Evolutionary conservation across 2,888 invertebrate genomes (phyloP).

Genomic region (Yponomeuta malinellus): DNA sequence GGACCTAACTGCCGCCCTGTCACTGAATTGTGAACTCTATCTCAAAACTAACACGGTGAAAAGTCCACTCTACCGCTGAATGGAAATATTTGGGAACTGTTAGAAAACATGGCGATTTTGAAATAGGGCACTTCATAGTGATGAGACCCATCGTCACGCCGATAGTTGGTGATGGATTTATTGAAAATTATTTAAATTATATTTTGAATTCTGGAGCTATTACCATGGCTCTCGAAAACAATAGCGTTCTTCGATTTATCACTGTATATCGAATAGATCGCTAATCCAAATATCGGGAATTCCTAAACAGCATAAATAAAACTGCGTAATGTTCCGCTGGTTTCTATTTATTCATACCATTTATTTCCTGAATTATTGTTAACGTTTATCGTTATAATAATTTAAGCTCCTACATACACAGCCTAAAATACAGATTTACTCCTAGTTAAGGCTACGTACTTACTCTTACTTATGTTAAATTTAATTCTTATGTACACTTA

Average conservation of each 20-base stretch:
- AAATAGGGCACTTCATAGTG: background rate
- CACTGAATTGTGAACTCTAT: background rate
- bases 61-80: conserved; percentile 6
- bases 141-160: background rate
- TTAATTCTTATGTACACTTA: too few relatives aligned
- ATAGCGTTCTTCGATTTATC: background rate
- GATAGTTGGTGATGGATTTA: background rate
- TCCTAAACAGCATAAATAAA: too few relatives aligned
- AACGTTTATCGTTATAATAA: too few relatives aligned
- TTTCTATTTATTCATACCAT: too few relatives aligned
- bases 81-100: conserved; percentile 12
- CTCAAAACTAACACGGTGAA: background rate
- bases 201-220: background rate
- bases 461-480: too few relatives aligned
- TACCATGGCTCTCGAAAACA: background rate
- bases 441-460: too few relatives aligned
- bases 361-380: too few relatives aligned
- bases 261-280: too few relatives aligned
- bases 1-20: background rate
- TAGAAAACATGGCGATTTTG: background rate
- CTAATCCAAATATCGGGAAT: too few relatives aligned
- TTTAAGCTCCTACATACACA: too few relatives aligned
- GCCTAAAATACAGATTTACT: too few relatives aligned
- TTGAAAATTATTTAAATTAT: background rate
- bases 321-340: too few relatives aligned